Evolutionary conservation across 2,888 invertebrate species (phyloP).

Genomic region (Ditula angustiorana): DNA sequence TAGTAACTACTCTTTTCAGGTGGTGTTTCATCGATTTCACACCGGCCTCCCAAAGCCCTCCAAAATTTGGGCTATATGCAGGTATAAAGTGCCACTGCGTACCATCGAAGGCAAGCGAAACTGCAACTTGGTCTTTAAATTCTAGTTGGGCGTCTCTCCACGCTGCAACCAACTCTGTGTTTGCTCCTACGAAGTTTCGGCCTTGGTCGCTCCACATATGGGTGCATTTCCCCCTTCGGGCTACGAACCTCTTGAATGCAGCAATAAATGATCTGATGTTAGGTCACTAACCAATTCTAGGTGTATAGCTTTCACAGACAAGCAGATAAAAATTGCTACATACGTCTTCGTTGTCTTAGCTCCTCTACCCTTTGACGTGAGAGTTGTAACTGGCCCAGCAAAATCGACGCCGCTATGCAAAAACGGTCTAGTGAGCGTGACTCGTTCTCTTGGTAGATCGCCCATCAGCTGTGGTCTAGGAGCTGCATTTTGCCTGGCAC

Average conservation of each 20-base stretch:
- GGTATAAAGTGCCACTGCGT: constrained; percentile 47
- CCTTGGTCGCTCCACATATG: constrained; percentile 44
- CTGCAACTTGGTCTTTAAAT: constrained; percentile 3
- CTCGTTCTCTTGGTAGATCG: constrained; percentile 8
- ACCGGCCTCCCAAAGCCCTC: constrained; percentile 42
- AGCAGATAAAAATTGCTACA: constrained; percentile 48
- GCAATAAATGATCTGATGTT: constrained; percentile 40
- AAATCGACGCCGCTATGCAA: constrained; percentile 44
- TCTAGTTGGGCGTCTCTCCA: constrained; percentile 30
- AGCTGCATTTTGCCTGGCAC: constrained; percentile 42
- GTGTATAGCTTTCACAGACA: constrained; percentile 47
- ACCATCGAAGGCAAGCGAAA: constrained; percentile 35
- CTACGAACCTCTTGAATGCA: constrained; percentile 27
- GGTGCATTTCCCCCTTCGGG: constrained; percentile 34
- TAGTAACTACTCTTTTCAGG: constrained; percentile 28
- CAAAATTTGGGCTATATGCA: constrained; percentile 42
- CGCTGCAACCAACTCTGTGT: constrained; percentile 38
- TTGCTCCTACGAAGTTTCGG: constrained; percentile 42
- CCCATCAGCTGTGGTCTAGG: constrained; percentile 5
- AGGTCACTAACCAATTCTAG: constrained; percentile 47
- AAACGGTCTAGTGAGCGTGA: constrained; percentile 13
- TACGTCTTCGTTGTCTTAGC: constrained; percentile 42
- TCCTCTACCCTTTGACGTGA: constrained; percentile 46
- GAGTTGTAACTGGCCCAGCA: constrained; percentile 45
- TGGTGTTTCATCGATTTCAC: constrained; percentile 36